phyloP scores from a whole-genome alignment of 2,797 vertebrate genomes.

The Amphiprion clarkii region DNA sequence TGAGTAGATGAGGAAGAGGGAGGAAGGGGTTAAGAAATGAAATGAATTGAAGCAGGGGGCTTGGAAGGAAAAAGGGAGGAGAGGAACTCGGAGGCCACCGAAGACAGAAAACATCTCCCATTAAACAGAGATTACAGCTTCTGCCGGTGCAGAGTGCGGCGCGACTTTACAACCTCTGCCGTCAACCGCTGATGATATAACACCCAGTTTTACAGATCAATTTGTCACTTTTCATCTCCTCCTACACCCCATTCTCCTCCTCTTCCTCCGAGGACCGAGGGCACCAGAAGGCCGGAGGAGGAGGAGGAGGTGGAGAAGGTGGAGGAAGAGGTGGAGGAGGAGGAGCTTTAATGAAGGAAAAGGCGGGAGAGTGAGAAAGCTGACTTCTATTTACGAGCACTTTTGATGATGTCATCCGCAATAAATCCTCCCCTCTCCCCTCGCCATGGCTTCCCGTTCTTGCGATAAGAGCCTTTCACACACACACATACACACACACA shows the following conservation, averaged over 20 bases:
- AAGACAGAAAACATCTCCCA: slow-evolving; percentile 59
- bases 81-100: neutral
- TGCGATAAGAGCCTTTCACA: neutral
- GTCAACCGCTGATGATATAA: slow-evolving; percentile 67
- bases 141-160: slow-evolving; percentile 39
- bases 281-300: neutral
- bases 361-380: slow-evolving; percentile 26
- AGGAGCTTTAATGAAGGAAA: neutral
- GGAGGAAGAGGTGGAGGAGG: slow-evolving; percentile 1
- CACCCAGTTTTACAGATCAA: slow-evolving; percentile 72
- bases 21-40: neutral
- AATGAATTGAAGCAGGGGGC: neutral
- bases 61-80: neutral
- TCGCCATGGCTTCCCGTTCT: neutral
- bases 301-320: slow-evolving; percentile 7
- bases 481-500: slow-evolving; percentile 26
- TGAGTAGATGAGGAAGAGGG: neutral
- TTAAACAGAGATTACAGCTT: slow-evolving; percentile 66
- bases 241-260: slow-evolving; percentile 61
- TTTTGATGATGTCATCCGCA: slow-evolving; percentile 61
- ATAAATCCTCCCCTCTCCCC: slow-evolving; percentile 31
- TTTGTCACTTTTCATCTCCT: slow-evolving; percentile 78
- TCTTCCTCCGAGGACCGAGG: slow-evolving; percentile 8
- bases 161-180: slow-evolving; percentile 60
- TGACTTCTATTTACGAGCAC: slow-evolving; percentile 45